A percentile compares a stretch with the other conserved stretches of the same genome.
Conservation (phyloP, 2,113 vertebrate genomes). For the Laterallus jamaicensis region DNA sequence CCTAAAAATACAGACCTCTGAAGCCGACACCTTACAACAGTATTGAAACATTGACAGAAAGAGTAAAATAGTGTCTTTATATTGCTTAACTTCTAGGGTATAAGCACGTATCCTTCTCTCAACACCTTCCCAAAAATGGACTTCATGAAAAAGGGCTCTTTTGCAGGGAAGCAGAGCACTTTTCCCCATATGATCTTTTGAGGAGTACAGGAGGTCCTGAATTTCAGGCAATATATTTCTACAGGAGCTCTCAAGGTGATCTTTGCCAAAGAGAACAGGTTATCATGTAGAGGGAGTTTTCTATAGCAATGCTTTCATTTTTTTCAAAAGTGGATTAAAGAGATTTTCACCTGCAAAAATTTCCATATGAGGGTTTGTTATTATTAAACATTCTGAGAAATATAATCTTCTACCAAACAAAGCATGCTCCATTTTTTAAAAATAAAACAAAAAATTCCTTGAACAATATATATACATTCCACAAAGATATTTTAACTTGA, state of each 20-base stretch:
- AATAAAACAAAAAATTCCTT: neutral
- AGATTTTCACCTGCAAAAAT: neutral
- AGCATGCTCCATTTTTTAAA: neutral
- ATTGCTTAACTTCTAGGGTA: neutral
- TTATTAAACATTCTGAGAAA: neutral
- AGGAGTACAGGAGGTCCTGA: neutral
- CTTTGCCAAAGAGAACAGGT: neutral
- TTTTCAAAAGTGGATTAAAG: neutral
- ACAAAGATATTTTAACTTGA: neutral
- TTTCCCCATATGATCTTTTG: accelerated
- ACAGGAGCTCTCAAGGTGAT: accelerated
- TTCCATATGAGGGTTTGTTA: neutral
- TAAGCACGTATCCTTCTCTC: neutral
- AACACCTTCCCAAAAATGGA: neutral
- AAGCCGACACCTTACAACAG: neutral
- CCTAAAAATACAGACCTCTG: neutral
- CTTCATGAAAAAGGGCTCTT: neutral
- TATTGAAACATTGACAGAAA: neutral
- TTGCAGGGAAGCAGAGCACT: accelerated
- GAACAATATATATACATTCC: neutral
- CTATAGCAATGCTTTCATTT: neutral
- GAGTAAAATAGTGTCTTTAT: neutral
- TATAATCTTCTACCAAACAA: neutral
- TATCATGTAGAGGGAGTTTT: neutral
- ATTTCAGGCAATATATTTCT: neutral